These are phyloP conservation scores for Arothron firmamentum DNA, from an alignment of 2,113 vertebrate genomes.

Conservation along the genomic window DNA sequence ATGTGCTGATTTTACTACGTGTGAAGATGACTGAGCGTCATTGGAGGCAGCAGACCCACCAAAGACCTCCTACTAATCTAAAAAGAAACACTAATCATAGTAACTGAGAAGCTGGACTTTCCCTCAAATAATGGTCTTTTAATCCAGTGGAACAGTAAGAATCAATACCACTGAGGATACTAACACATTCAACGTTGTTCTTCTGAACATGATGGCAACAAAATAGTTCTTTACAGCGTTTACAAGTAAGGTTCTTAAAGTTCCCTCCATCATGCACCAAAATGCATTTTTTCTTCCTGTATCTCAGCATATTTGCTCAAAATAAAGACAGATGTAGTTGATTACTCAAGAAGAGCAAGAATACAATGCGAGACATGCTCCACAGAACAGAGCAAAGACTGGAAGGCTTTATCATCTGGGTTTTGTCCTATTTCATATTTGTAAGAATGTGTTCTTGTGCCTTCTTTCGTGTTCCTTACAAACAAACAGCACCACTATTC, in stretches of 20 bases:
- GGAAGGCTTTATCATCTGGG: neutral
- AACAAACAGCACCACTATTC: constrained; percentile 7
- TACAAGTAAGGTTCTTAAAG: no score
- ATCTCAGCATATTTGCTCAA: no score
- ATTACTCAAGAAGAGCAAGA: no score
- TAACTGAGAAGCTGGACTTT: constrained; percentile 5
- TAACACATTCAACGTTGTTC: neutral
- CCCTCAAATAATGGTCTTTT: neutral
- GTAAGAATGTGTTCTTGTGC: neutral
- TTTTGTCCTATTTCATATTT: neutral
- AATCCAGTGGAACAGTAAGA: no score
- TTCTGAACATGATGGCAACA: constrained; percentile 4
- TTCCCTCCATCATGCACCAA: no score
- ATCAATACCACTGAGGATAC: no score
- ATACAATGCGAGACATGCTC: no score
- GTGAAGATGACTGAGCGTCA: constrained; percentile 73
- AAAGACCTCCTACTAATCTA: constrained; percentile 45
- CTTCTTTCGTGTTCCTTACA: constrained; percentile 16
- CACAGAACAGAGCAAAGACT: constrained; percentile 13
- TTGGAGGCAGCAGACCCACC: constrained; percentile 46
- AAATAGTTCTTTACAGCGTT: no score
- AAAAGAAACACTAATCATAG: constrained; percentile 54
- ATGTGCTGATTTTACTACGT: constrained; percentile 71
- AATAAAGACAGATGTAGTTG: no score
- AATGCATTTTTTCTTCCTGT: no score